phyloP scores from a whole-genome alignment of 2,888 invertebrate genomes.

The Anorthoa munda region DNA sequence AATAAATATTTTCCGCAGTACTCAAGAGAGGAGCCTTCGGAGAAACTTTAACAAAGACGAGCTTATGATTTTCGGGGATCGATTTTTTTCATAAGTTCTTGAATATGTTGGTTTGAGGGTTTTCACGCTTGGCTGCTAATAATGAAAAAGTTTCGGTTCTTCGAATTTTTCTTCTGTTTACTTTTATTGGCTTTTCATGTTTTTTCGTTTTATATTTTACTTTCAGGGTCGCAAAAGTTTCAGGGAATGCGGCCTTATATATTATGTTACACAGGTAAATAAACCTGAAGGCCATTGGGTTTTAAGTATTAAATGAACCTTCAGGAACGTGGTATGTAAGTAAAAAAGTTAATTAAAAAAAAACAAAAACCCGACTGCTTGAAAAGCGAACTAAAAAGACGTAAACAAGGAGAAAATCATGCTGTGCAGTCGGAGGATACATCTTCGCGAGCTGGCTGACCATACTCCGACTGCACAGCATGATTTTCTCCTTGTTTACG shows the following conservation, averaged over 20 bases:
- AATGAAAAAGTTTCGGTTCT: slow-evolving; percentile 2
- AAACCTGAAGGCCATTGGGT: background rate
- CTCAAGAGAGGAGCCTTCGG: slow-evolving; percentile 31
- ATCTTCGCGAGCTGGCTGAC: no score
- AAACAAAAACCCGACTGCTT: no score
- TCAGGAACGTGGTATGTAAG: no score
- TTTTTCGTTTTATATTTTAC: background rate
- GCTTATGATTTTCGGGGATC: slow-evolving; percentile 42
- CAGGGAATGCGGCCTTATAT: no score
- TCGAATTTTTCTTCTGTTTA: slow-evolving; percentile 10
- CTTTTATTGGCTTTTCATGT: slow-evolving; percentile 14
- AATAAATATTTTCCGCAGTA: slow-evolving; percentile 73
- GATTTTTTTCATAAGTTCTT: slow-evolving; percentile 7
- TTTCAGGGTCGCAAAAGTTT: background rate
- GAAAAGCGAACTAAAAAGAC: no score
- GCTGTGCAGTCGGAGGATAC: no score
- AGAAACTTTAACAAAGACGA: slow-evolving; percentile 55
- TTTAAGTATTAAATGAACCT: background rate
- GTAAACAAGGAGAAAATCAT: no score
- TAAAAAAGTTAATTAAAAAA: no score
- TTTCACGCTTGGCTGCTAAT: slow-evolving; percentile 11
- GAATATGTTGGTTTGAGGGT: slow-evolving; percentile 5
- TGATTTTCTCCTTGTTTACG: no score
- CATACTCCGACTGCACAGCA: no score
- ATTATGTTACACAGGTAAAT: background rate